Conservation (phyloP, 2,797 vertebrate genomes). For the Anniella stebbinsi region DNA sequence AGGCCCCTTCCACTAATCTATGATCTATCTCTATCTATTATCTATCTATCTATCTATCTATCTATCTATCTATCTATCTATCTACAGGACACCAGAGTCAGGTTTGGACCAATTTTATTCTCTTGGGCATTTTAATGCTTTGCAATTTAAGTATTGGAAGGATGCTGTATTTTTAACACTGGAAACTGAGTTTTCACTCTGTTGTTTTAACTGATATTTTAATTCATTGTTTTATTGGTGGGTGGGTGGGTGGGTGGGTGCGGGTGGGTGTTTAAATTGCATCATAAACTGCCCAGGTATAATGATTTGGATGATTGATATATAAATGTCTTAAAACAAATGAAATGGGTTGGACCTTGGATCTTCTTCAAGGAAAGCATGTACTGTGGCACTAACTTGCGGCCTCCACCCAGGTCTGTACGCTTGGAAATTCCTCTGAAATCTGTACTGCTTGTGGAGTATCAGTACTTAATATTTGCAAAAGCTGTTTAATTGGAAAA, state of each 20-base stretch:
- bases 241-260: not conserved
- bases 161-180: not conserved
- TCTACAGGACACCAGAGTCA: too few species aligned
- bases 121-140: not conserved
- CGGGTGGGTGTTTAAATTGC: not conserved
- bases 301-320: not conserved
- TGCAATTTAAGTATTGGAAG: not conserved
- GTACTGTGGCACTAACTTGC: not conserved
- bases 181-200: not conserved
- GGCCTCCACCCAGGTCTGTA: not conserved
- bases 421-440: not conserved
- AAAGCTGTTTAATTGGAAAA: not conserved
- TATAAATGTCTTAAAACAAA: not conserved
- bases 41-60: too few species aligned
- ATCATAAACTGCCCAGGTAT: not conserved
- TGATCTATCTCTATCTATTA: too few species aligned
- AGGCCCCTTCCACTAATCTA: too few species aligned
- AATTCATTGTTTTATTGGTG: not conserved
- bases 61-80: too few species aligned
- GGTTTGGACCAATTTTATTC: not conserved
- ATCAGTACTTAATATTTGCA: not conserved
- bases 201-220: not conserved
- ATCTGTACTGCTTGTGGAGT: rapidly evolving
- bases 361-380: not conserved
- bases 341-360: not conserved